Evolutionary conservation across 2,888 invertebrate genomes (phyloP), one percentile per base, ranked within the genome.

Genomic region (Cantharis flavilabris): DNA sequence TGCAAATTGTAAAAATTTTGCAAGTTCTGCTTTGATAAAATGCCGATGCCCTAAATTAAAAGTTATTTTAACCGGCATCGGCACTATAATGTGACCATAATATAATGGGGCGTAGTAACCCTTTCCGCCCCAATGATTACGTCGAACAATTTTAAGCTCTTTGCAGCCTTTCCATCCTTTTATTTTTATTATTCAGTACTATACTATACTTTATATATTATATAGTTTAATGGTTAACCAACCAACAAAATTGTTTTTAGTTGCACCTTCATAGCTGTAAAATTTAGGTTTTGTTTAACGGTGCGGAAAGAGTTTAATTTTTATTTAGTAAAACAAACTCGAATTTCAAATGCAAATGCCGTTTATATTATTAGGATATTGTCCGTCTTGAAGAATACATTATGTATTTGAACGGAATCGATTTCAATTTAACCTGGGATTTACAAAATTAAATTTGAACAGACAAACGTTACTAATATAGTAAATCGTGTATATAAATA

Each of bases 201-300:
- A 28, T 62, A 23, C 23, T 23, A 28, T 62, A 23, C 23, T 23
- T 4, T 9, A 9, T 73, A n/a, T 20, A 69, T n/a, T n/a, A 33
- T 77, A 75, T 64, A 72, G 77, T 65, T 63, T 74, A 75, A 77
- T 75, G 77, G 75, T 77, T 77, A 77, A 77, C 77, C 77, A 71
- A 33, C 26, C 33, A 28, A 70, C 75, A 72, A 74, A 70, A 74
- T 77, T 72, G 23, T 11, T 20, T 69, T 70, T 69, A 63, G 65
- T 67, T 72, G 62, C 28, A 70, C 73, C 75, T 75, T 77, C 77
- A 33, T 69, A 72, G 72, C 69, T 65, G 75, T 71, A 76, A 71
- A 78, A 62, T 67, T 18, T 65, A 5, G 65, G 65, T 11, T 13
- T 65, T 20, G 65, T 9, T 33, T 67, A 13, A 26, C 23, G 23